Evolutionary conservation across 64 coral and sea anemone species (phyloP), one percentile per base, ranked within the genome.

Genomic region (Acropora tenuis): DNA sequence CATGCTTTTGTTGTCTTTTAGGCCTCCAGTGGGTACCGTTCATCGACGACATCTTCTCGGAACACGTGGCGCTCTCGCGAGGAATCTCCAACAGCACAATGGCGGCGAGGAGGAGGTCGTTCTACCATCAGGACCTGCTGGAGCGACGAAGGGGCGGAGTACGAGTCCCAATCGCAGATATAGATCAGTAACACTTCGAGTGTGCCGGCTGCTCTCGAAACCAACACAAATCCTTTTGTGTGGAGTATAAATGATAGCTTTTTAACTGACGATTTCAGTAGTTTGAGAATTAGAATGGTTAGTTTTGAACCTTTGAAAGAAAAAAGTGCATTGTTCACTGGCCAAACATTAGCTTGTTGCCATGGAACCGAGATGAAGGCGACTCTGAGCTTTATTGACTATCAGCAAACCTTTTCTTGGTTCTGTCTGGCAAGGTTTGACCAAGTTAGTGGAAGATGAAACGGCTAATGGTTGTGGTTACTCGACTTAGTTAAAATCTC

Each of bases 21-120:
- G 95, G 86, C 88, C 78, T 91, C 92, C 75, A 94, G 92, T 81
- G 95, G 95, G 16, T 97, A 97, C 74, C 92, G 95, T n/a, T 94
- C 84, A 20, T 88, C 94, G 7, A 79, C 90, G 60, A 86, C 85
- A 7, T 96, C 94, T 30, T 96, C 91, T 16, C 88, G 84, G 17
- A 50, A 87, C 81, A 83, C 92, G 13, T 89, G 92, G 67, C 95
- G 87, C 43, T 90, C 87, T 76, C 92, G 92, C 47, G 92, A 94
- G 6, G 92, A 94, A 89, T 66, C 79, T 46, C 76, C 79, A 59
- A 90, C 87, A 55, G 52, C 52, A 47, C 87, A 89, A n/a, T 90
- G 79, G 87, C 87, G 83, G 13, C 79, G 86, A 7, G 48, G 86
- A 17, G 79, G 88, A 53, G 87, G 83, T 40, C 88, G 81, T 41